Evolutionary conservation across 2,113 vertebrate genomes (phyloP), one percentile per base, ranked within the genome.

Genomic region (Pomatorhinus ruficollis): DNA sequence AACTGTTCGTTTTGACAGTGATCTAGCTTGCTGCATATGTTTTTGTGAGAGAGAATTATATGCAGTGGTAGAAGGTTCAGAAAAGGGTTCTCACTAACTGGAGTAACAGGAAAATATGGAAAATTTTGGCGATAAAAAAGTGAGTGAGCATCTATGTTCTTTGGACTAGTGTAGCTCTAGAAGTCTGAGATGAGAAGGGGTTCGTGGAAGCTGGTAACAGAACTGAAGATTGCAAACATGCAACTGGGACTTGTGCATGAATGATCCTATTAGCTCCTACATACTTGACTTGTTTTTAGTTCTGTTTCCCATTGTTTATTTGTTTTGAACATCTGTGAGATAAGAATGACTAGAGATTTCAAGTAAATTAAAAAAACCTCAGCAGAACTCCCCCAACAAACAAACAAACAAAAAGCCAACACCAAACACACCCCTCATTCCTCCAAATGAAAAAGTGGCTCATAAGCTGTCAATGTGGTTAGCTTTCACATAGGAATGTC

Each of bases 151-250:
- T 72, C 7, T 56, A 0, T 83, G 28, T 19, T 61, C 24, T 85
- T 79, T 69, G 45, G 35, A 61, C 27, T 24, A 25, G 35, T 54
- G 4, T 27, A 70, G 33, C 42, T 84, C 13, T 49, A 75, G 69
- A 74, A 87, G 37, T 37, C 12, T 63, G n/a, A 57, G 23, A 11
- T 39, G 23, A 53, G 45, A 65, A 61, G 71, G 61, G 25, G 33
- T 79, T 75, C 1, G 1, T 47, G 24, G 53, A 82, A 86, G 22
- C 53, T 72, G 40, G 33, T 53, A 61, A 57, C 1, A 15, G 44
- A 70, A n/a, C 8, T 86, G 50, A 86, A 35, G 47, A 59, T 23
- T 28, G n/a, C 0, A 0, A 66, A 45, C 10, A 1, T 40, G 20
- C 2, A 1, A 4, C 45, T 83, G 71, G 13, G 54, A 22, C 37